A percentile compares a stretch with the other conserved stretches of the same genome.
phyloP scores from a whole-genome alignment of 2,113 vertebrate species.

The Megaceryle maxima region DNA sequence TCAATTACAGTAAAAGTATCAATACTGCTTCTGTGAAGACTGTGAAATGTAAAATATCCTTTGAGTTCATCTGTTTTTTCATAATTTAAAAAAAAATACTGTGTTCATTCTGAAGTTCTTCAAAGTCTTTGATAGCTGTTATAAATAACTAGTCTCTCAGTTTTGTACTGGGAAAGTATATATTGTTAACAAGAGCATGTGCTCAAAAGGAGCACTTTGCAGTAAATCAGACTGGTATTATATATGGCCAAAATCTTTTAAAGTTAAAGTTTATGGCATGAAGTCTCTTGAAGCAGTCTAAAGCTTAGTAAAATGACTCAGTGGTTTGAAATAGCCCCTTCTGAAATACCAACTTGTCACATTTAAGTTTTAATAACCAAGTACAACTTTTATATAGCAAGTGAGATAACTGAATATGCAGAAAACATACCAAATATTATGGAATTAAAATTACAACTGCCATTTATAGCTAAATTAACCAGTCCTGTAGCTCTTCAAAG shows the following conservation, averaged over 20 bases:
- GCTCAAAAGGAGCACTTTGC: not conserved
- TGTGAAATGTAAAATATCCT: not conserved
- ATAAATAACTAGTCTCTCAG: not conserved
- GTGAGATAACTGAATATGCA: not conserved
- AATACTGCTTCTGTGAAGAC: not conserved
- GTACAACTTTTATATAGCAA: not conserved
- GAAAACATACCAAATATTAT: not conserved
- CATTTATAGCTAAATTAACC: not conserved
- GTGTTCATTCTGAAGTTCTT: not conserved
- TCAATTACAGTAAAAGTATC: not conserved
- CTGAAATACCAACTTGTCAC: not conserved
- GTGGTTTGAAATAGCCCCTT: not conserved
- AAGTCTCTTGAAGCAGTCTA: not conserved
- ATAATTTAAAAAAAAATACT: not conserved
- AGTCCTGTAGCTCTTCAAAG: not conserved
- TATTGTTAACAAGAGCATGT: not conserved
- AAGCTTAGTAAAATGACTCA: not conserved
- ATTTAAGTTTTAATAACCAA: not conserved
- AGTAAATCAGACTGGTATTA: not conserved
- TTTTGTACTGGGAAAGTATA: not conserved
- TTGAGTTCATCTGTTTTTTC: not conserved
- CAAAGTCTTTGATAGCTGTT: not conserved
- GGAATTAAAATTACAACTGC: not conserved
- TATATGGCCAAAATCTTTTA: not conserved
- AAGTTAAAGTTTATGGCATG: not conserved